A percentile compares a stretch with the other conserved stretches of the same genome.
These are phyloP conservation scores for Meda fulgida DNA, from an alignment of 2,797 vertebrate genomes.

Conservation along the genomic window DNA sequence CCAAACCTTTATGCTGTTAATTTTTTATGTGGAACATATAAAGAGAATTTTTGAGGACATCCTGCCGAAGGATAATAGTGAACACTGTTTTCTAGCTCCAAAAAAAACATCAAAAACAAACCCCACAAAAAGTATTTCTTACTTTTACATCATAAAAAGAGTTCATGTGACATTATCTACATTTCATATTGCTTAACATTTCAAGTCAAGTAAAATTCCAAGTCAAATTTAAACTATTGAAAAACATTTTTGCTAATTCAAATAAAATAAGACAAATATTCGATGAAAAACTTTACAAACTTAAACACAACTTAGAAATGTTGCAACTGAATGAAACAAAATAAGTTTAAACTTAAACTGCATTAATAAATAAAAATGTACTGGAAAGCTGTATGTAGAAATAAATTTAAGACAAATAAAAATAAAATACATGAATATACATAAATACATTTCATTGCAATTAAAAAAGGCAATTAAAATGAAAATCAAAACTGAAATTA, in stretches of 20 bases:
- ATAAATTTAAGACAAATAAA: not conserved
- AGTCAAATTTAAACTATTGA: not conserved
- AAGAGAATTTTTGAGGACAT: not conserved
- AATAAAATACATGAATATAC: not conserved
- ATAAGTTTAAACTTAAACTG: not conserved
- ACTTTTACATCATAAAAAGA: not conserved
- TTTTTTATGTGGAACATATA: conserved; percentile 10
- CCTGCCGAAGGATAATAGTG: not conserved
- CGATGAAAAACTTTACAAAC: not conserved
- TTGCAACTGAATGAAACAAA: not conserved
- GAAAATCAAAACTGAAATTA: not conserved
- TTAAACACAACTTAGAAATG: not conserved
- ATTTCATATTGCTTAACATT: not conserved
- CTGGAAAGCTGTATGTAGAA: not conserved
- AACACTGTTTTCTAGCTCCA: not conserved
- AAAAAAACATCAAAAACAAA: not conserved
- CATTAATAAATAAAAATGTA: not conserved
- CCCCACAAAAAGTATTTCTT: too few species aligned
- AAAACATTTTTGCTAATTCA: not conserved
- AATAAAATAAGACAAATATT: not conserved
- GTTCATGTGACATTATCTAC: not conserved
- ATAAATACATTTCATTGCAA: not conserved
- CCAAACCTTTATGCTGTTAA: conserved; percentile 14
- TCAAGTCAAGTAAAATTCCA: not conserved
- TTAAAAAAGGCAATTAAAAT: not conserved